Base-by-base conservation (phyloP, 2,888 invertebrate species). In the Zelleria hepariella region DNA sequence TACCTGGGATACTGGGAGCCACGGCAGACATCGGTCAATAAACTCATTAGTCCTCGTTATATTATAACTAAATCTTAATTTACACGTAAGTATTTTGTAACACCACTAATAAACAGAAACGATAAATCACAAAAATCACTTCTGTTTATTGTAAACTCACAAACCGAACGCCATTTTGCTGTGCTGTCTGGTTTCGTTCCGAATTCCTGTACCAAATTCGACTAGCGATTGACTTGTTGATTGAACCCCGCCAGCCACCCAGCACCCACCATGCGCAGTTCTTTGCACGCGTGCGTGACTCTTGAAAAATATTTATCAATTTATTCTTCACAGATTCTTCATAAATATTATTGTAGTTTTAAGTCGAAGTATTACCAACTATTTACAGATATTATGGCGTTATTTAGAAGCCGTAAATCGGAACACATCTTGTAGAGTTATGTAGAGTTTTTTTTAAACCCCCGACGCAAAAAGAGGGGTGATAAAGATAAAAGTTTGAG, bases 21-120 rank as follows among this genome's bases (percentile, higher is more conserved):
- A 88, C 81, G 86, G 88, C 82, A 87, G 88, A 88, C 88, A 88
- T 88, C 86, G 77, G 88, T 86, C 86, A 85, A 77, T 77, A 86
- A 85, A 86, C 80, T 86, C 87, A 88, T 88, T 73, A 85, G 87
- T 84, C 73, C 79, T 79, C 82, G 73, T 75, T 82, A 70, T 73
- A 72, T 67, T 77, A 70, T 71, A 77, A 77, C 79, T 75, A 70
- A 5, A n/a, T n/a, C 59, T 62, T 66, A 71, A 68, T 68, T 64
- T 65, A 66, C 60, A 66, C 60, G 59, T 53, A 60, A 61, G 62
- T 62, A 64, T 20, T 32, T 58, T n/a, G 4, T 62, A 61, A 63
- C 63, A 61, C 60, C 65, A 64, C 62, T 61, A 66, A 62, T 65
- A 65, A 67, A 66, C 63, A 67, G 59, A 67, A 62, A 54, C 10